Conservation (phyloP, 2,113 vertebrate species). For the Neomonachus schauinslandi region DNA sequence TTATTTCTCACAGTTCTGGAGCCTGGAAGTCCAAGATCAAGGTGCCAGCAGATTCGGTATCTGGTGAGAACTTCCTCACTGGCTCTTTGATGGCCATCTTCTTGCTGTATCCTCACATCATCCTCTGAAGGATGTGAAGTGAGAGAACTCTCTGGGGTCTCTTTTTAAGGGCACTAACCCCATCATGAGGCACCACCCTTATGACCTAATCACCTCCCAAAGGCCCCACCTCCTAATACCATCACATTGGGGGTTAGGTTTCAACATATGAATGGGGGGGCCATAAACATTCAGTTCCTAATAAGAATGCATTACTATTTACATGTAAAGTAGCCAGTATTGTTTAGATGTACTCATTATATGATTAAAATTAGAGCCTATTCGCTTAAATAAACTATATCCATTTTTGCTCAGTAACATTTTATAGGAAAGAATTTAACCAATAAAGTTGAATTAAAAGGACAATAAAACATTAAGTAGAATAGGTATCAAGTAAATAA, state of each 20-base stretch:
- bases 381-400: constrained; percentile 20
- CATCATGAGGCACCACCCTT: background rate
- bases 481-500: background rate
- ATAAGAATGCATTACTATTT: background rate
- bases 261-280: background rate
- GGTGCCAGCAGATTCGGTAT: background rate
- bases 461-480: background rate
- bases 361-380: background rate
- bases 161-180: background rate
- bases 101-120: background rate
- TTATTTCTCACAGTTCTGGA: constrained; percentile 32
- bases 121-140: too few species aligned
- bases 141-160: background rate
- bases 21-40: background rate
- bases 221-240: background rate
- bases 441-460: background rate
- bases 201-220: background rate
- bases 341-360: background rate
- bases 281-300: background rate
- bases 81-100: background rate
- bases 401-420: background rate
- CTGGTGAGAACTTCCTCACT: constrained; percentile 4
- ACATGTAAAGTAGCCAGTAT: background rate
- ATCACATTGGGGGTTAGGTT: background rate
- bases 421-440: background rate